Base-by-base conservation (phyloP, 2,113 vertebrate genomes). In the Sturnus vulgaris region DNA sequence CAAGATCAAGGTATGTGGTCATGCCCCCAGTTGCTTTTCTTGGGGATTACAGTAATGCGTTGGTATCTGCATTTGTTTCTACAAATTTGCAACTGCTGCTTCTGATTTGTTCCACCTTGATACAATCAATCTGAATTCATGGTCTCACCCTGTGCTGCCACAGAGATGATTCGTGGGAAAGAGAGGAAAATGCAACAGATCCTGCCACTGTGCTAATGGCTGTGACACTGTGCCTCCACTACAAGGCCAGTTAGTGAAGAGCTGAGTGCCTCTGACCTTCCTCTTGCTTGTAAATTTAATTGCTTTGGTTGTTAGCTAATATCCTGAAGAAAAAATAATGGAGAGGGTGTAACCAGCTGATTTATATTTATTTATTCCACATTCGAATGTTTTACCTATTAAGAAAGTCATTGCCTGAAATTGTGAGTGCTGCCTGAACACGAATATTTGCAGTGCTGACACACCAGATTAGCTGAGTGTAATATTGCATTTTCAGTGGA, bases 281-380 rank as follows among this genome's bases (percentile, higher is more conserved):
- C n/a, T 61, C 64, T 86, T 84, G 47, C 40, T 71, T 75, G 53
- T 42, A 78, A 86, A 90, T 81, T 83, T 94, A 94, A 94, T 86
- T 90, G 69, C 31, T 94, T 83, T 57, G 20, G 23, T 77, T 94
- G 88, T 82, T 88, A 92, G 44, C 10, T 93, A 92, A 83, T 42
- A 79, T 63, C 44, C 52, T 81, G 42, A 68, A 53, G 64, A 52
- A 50, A 33, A 76, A 84, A 63, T 11, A 49, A 5, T 3, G 1
- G 60, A 57, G 94, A 84, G 44, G 87, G 81, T 95, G 19, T 35
- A 87, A 86, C 65, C 60, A 70, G 56, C 68, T 52, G 82, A 85
- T 95, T 94, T 63, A 77, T 91, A 87, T 96, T 95, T 85, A 90
- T 92, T 91, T 86, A 63, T 93, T 91, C 60, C 89, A 39, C 33